Percentiles rank a stretch among this genome's conserved stretches.
Evolutionary conservation across 2,888 invertebrate species (phyloP).

Genomic region (Lithophane semibrunnea): DNA sequence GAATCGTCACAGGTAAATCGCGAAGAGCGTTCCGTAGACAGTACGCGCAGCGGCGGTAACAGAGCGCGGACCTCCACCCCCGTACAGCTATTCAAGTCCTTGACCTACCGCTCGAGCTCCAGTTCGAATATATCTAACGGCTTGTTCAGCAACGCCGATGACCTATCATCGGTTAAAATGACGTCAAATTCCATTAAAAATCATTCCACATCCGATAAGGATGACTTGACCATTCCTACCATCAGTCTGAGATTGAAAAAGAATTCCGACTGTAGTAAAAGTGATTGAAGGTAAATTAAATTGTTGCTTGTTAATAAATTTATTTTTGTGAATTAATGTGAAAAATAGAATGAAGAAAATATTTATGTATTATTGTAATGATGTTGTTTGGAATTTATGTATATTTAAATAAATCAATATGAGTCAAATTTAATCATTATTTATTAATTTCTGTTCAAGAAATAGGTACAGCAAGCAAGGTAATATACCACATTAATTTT

Average conservation of each 20-base stretch:
- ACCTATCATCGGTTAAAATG: slow-evolving; percentile 90
- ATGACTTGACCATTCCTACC: slow-evolving; percentile 88
- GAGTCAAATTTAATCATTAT: slow-evolving; percentile 51
- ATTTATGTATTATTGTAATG: slow-evolving; percentile 49
- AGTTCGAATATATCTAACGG: slow-evolving; percentile 87
- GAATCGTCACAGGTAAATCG: slow-evolving; percentile 68
- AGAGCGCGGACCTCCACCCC: slow-evolving; percentile 91
- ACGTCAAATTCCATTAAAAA: slow-evolving; percentile 85
- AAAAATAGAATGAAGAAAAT: slow-evolving; percentile 52
- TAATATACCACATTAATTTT: slow-evolving; percentile 30
- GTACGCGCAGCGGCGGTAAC: slow-evolving; percentile 74
- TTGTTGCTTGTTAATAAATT: slow-evolving; percentile 58
- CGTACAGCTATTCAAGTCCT: slow-evolving; percentile 86
- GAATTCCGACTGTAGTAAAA: slow-evolving; percentile 82
- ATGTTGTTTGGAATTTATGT: slow-evolving; percentile 63
- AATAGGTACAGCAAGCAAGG: slow-evolving; percentile 30
- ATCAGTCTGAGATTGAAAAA: slow-evolving; percentile 85
- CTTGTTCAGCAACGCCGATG: slow-evolving; percentile 89
- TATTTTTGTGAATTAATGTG: slow-evolving; percentile 55
- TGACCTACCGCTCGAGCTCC: slow-evolving; percentile 86
- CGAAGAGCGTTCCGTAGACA: slow-evolving; percentile 77
- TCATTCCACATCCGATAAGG: slow-evolving; percentile 87
- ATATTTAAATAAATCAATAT: slow-evolving; percentile 74
- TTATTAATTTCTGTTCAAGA: slow-evolving; percentile 27
- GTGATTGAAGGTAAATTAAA: slow-evolving; percentile 76